Evolutionary conservation across 2,888 invertebrate species (phyloP), one percentile per base, ranked within the genome.

Genomic region (Lepidocyrtoides sp.): DNA sequence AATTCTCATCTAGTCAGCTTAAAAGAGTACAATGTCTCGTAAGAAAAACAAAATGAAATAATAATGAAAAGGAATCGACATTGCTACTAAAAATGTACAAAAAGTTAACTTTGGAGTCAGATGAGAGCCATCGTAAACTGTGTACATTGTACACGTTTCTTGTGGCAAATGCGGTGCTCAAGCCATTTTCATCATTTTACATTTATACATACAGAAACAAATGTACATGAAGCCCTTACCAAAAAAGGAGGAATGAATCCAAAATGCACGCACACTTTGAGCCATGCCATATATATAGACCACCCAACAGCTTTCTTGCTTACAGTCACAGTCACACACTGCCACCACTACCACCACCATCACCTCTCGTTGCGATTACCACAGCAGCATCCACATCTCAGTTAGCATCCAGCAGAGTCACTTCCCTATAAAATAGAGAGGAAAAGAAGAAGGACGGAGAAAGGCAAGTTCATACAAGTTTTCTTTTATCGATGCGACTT

Each of bases 301-400:
- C 72, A 72, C 72, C 72, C 72, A 72, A 44, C 72, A 44, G 72
- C 20, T 44, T 72, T 72, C 41, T 72, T 23, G 10, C 44, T 72
- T 20, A 44, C 20, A n/a, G n/a, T 44, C 44, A 20, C 72, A 44
- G 44, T 44, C 44, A 20, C 72, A 72, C 72, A 44, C 44, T 44
- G 10, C 44, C 72, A 20, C 72, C 44, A 23, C 17, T 20, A 60
- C 23, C 17, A 3, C 23, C 17, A 69, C n/a, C 14, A 32, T 20
- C 20, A 14, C 60, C 60, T 60, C 60, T 60, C 60, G 23, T 60
- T 2, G 17, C 36, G 69, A 69, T 69, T 36, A 69, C 69, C 69
- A 20, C 69, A 69, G 23, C 60, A 60, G 60, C 60, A 60, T 60
- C 60, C 60, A 60, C 23, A 60, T 23, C 60, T 5, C 60, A 26